phyloP scores from a whole-genome alignment of 2,888 invertebrate genomes.

The Xanthia icteritia region DNA sequence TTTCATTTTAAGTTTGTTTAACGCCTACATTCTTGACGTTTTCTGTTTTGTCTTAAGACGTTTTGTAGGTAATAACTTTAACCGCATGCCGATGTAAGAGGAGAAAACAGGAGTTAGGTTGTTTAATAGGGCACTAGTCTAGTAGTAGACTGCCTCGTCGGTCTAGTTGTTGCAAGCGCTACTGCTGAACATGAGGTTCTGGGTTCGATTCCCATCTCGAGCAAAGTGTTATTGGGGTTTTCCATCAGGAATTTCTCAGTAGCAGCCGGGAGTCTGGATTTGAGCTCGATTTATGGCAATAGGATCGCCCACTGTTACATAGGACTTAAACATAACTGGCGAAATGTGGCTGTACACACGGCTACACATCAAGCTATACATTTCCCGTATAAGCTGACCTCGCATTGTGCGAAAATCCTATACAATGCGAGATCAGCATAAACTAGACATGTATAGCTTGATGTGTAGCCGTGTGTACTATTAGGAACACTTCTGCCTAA shows the following conservation, averaged over 20 bases:
- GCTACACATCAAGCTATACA: too few species aligned
- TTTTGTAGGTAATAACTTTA: constrained; percentile 10
- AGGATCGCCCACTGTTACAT: neutral
- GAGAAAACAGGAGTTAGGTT: neutral
- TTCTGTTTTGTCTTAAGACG: constrained; percentile 51
- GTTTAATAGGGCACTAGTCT: neutral
- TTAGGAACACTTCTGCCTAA: neutral
- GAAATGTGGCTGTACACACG: too few species aligned
- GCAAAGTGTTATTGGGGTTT: neutral
- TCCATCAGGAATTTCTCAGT: neutral
- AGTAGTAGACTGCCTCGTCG: neutral
- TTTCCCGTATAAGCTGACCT: too few species aligned
- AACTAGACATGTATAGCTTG: too few species aligned
- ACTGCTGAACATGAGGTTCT: neutral
- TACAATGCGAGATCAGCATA: too few species aligned
- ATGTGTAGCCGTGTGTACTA: too few species aligned
- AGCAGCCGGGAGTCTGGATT: neutral
- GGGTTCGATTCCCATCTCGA: neutral
- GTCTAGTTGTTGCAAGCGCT: neutral
- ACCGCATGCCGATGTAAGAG: neutral
- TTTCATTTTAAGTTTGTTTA: constrained; percentile 76
- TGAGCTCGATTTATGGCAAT: neutral
- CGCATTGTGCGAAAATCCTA: too few species aligned
- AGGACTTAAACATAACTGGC: neutral
- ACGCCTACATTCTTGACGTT: constrained; percentile 67